Percentiles rank a stretch among this genome's conserved stretches.
phyloP scores from a whole-genome alignment of 2,797 vertebrate species.

The Ptychobarbus kaznakovi region DNA sequence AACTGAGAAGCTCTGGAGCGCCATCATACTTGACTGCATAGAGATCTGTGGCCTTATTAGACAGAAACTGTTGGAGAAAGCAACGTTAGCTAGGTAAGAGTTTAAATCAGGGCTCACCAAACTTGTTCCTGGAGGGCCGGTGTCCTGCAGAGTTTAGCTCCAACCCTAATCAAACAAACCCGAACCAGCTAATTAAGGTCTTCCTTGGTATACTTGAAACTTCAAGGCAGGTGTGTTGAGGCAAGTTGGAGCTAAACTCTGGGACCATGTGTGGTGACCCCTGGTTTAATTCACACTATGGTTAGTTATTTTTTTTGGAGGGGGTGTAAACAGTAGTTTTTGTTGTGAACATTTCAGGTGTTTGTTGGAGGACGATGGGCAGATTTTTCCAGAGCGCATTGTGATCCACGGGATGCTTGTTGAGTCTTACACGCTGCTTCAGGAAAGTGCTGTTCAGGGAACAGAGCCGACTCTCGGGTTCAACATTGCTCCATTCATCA shows the following conservation, averaged over 20 bases:
- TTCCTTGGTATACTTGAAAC: too few species aligned
- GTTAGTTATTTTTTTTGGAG: background rate
- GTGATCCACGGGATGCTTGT: conserved; percentile 91
- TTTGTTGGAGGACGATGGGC: conserved; percentile 91
- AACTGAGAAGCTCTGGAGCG: conserved; percentile 92
- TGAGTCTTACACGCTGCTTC: conserved; percentile 87
- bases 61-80: conserved; percentile 97
- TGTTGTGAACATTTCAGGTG: conserved; percentile 75
- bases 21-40: conserved; percentile 94
- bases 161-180: too few species aligned
- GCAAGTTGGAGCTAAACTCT: too few species aligned
- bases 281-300: background rate
- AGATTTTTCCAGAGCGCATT: conserved; percentile 90
- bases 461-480: conserved; percentile 90
- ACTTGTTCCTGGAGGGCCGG: too few species aligned
- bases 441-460: conserved; percentile 94
- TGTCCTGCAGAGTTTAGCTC: too few species aligned
- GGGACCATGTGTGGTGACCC: too few species aligned
- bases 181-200: too few species aligned
- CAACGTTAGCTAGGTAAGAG: conserved; percentile 89
- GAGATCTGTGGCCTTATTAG: conserved; percentile 94
- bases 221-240: too few species aligned
- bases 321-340: background rate
- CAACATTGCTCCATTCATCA: conserved; percentile 95
- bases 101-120: background rate